These are phyloP conservation scores for Meiosimyza decipiens DNA, from an alignment of 2,888 invertebrate genomes.

Conservation along the genomic window DNA sequence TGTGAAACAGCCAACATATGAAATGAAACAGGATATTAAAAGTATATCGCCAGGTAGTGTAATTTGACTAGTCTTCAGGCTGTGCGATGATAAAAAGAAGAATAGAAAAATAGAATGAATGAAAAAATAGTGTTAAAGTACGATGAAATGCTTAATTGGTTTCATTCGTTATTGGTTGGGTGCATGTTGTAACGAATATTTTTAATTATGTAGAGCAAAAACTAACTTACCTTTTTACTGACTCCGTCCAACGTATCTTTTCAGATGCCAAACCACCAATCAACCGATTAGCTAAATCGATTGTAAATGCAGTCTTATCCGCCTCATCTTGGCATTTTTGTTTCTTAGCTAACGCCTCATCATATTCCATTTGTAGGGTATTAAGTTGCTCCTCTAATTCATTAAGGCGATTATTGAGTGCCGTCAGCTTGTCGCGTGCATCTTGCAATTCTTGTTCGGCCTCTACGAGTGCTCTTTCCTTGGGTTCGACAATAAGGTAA, in stretches of 20 bases:
- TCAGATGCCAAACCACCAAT: conserved; percentile 94
- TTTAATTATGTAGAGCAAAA: neutral
- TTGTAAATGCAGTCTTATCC: conserved; percentile 87
- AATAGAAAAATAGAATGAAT: neutral
- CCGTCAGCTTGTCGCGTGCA: conserved; percentile 82
- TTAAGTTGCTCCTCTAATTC: conserved; percentile 81
- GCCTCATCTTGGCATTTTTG: conserved; percentile 93
- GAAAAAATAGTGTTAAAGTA: neutral
- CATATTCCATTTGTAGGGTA: conserved; percentile 83
- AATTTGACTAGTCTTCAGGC: conserved; percentile 76
- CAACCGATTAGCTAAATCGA: conserved; percentile 90
- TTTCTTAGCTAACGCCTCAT: conserved; percentile 86
- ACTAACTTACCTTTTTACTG: conserved; percentile 69
- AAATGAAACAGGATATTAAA: conserved; percentile 90
- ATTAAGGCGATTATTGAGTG: conserved; percentile 77
- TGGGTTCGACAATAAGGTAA: conserved; percentile 92
- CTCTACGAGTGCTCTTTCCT: conserved; percentile 83
- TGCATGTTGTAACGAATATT: too few species aligned
- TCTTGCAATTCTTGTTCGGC: conserved; percentile 87
- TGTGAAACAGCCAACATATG: conserved; percentile 94
- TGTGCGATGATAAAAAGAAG: conserved; percentile 58
- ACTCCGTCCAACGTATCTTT: conserved; percentile 84
- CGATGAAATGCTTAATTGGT: neutral
- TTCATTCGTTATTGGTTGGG: neutral
- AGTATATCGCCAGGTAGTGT: conserved; percentile 91